Evolutionary conservation across 2,888 invertebrate genomes (phyloP), one percentile per base, ranked within the genome.

Genomic region (Gastracanthus pulcherrimus): DNA sequence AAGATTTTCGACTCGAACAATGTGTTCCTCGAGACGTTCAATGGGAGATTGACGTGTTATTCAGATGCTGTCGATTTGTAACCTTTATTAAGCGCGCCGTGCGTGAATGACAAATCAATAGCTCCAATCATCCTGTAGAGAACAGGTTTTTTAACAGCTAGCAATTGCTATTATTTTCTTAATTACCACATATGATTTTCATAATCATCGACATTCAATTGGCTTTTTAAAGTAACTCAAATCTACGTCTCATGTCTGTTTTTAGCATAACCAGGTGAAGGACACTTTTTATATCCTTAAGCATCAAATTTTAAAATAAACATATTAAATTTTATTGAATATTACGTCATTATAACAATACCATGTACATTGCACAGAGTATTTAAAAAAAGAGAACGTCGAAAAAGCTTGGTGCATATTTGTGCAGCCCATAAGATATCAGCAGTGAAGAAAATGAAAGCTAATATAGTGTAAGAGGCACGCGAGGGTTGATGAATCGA

Each of bases 21-120:
- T 58, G 45, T 13, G 9, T 11, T 5, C 16, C 13, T 45, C 45
- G 45, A 5, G 13, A 23, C 58, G 16, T 7, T 1, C 76, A 55
- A 67, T 70, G 31, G 11, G 34, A 38, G 67, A 36, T 55, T 58
- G 29, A 41, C 55, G 58, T 11, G 31, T 48, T 75, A 75, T 64
- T 64, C 31, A 34, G 48, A 31, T 45, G 19, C 48, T 23, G 16
- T 4, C 38, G 16, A 29, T 19, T 55, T 26, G 6, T 55, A 41
- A 76, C 29, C 34, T 29, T 34, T 13, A 26, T 45, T 58, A 45
- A 13, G n/a, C 45, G 45, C n/a, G 13, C 45, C n/a, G n/a, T 3
- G 16, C 34, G 48, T 75, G 64, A 75, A 64, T 75, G 48, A 75
- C 48, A 31, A 45, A 45, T 75, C 74, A 64, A 75, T 75, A 64